Conservation (phyloP, 2,113 vertebrate species). For the Psittacula cyanocephala region DNA sequence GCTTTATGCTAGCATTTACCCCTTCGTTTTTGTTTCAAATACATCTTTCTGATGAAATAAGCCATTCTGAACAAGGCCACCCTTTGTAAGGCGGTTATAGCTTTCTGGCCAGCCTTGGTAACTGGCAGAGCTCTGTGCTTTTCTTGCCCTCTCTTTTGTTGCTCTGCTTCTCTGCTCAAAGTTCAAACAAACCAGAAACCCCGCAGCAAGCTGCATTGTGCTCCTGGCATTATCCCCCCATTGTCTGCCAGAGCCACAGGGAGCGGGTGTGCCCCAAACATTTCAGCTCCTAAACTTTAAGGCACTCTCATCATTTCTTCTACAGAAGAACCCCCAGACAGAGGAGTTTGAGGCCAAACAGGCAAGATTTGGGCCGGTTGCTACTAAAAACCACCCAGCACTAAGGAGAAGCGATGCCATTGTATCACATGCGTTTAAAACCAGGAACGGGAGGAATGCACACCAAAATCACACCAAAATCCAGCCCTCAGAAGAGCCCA, state of each 20-base stretch:
- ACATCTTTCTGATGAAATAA: not conserved
- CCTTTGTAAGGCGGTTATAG: not conserved
- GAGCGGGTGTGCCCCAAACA: not conserved
- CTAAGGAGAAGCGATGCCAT: not conserved
- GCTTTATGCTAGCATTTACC: not conserved
- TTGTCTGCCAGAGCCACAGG: not conserved
- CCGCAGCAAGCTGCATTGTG: not conserved
- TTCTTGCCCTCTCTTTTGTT: slow-evolving; percentile 5
- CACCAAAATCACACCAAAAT: not conserved
- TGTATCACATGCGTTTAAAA: accelerated
- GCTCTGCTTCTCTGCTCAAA: not conserved
- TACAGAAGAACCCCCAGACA: not conserved
- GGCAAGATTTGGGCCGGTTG: not conserved
- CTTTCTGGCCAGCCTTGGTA: not conserved
- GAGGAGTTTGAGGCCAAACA: not conserved
- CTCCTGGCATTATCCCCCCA: not conserved
- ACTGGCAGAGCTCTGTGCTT: not conserved
- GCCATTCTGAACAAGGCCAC: not conserved
- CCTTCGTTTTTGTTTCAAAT: not conserved
- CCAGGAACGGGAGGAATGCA: not conserved
- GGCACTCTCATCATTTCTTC: accelerated
- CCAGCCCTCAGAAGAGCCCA: not conserved
- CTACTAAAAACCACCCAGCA: not conserved
- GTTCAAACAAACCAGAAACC: not conserved
- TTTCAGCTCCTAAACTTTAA: not conserved